Evolutionary conservation across 2,888 invertebrate genomes (phyloP).

Genomic region (Epinotia bilunana): DNA sequence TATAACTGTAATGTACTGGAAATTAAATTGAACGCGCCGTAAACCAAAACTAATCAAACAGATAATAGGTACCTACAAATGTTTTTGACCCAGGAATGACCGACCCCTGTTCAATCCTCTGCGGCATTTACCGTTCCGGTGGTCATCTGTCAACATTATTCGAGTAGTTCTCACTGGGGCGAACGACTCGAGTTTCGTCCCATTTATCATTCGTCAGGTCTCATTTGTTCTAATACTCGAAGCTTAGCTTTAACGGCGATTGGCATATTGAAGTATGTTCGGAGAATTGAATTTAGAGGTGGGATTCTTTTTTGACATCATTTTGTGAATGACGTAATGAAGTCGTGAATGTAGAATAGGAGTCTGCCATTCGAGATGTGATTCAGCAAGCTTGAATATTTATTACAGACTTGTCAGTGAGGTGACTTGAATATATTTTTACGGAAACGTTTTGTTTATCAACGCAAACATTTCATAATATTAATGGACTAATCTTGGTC

Average conservation of each 20-base stretch:
- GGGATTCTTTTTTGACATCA: background rate
- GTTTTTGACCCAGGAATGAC: conserved; percentile 24
- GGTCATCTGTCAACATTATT: conserved; percentile 47
- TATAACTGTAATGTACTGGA: background rate
- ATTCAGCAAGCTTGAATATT: background rate
- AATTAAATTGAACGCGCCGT: background rate
- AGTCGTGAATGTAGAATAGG: background rate
- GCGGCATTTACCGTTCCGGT: conserved; percentile 47
- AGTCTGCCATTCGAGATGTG: background rate
- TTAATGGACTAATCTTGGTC: too few species aligned
- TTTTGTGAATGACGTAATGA: background rate
- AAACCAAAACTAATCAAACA: conserved; percentile 22
- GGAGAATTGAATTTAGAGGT: conserved; percentile 22
- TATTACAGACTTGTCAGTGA: background rate
- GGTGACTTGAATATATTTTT: too few species aligned
- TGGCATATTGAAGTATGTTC: conserved; percentile 17
- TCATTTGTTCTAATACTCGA: conserved; percentile 48
- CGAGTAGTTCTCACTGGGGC: conserved; percentile 40
- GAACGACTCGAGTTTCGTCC: conserved; percentile 39
- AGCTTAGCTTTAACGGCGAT: conserved; percentile 30
- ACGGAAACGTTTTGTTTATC: too few species aligned
- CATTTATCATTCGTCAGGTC: conserved; percentile 48
- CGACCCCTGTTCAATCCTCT: conserved; percentile 22
- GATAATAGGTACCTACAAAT: conserved; percentile 21
- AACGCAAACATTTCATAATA: too few species aligned